Evolutionary conservation across 2,797 vertebrate genomes (phyloP), one percentile per base, ranked within the genome.

Genomic region (Cuculus canorus): DNA sequence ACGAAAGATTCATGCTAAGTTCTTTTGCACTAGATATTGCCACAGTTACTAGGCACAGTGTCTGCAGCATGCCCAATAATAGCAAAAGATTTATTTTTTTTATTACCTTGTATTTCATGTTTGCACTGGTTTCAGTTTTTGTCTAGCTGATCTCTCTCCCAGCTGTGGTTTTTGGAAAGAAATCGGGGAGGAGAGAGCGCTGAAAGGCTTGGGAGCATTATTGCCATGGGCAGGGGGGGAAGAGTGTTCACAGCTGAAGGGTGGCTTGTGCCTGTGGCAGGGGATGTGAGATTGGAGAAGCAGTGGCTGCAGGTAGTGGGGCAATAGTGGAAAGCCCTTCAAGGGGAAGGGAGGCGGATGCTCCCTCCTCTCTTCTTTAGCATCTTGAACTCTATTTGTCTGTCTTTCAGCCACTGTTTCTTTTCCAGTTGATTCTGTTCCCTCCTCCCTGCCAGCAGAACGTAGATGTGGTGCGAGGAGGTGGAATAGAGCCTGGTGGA

Each of bases 41-140:
- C 91, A 88, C 85, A 85, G 65, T 80, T 93, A 86, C 65, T 91
- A 90, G 86, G 80, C 96, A 82, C 94, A 79, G 12, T 73, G 88
- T 91, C 78, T 96, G 71, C 87, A 94, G 96, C 96, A 95, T 96
- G 95, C 79, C 66, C 89, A 92, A 54, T 73, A 85, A 79, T 86
- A 82, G 53, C 59, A 80, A 52, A 92, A 93, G 24, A 43, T 70
- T 54, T 78, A 47, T 83, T 45, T 68, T 37, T 7, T 63, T 59
- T 78, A 47, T 83, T 45, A 71, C 37, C 7, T 82, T 92, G 60
- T 86, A 27, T 95, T 94, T 95, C 96, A 93, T 83, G 25, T 87
- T 78, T 80, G 75, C 88, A 86, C 90, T 89, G 70, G 39, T 90
- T 93, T 91, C 56, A 45, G 45, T 68, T 61, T 73, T 85, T 65